Base-by-base conservation (phyloP, 2,797 vertebrate species). In the Pteropus rufus region DNA sequence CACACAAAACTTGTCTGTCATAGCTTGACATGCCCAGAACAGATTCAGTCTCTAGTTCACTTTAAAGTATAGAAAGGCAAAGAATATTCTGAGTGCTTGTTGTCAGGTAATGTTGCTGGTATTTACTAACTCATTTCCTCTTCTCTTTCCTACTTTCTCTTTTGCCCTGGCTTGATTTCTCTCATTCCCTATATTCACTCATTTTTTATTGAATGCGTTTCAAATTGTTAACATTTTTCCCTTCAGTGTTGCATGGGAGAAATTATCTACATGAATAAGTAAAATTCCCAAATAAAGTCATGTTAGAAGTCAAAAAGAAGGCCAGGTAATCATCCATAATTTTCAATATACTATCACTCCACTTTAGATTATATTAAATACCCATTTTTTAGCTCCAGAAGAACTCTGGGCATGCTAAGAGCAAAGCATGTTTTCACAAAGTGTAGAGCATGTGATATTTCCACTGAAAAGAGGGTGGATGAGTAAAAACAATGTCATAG, bases 191-290 rank as follows among this genome's bases (percentile, higher is more conserved):
- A 41, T 41, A 85, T 65, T 94, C 34, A 81, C 24, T 82, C 39
- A 77, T 60, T 87, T 92, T 79, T 96, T 44, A 88, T 76, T 94
- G 65, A 93, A 70, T 73, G 34, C 26, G 46, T 60, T 79, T 86
- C 39, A 56, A 75, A 75, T 62, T 65, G 29, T 52, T 89, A 65
- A 85, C 41, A 72, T 39, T 79, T 82, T 36, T 7, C 5, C 8
- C n/a, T 16, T 80, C 31, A 75, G 24, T 81, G 69, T 12, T 72
- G 10, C 82, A 77, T 0, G 56, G 41, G 10, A 92, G 36, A 95
- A 52, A 64, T 81, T 31, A 87, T 46, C 62, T 41, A 46, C 7
- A 54, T 26, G 16, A 93, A 52, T 77, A 94, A 79, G 19, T 89
- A 80, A 89, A 95, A 89, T 11, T 67, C 19, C 52, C 46, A 76